phyloP scores from a whole-genome alignment of 2,113 vertebrate species.

The Oplegnathus fasciatus region DNA sequence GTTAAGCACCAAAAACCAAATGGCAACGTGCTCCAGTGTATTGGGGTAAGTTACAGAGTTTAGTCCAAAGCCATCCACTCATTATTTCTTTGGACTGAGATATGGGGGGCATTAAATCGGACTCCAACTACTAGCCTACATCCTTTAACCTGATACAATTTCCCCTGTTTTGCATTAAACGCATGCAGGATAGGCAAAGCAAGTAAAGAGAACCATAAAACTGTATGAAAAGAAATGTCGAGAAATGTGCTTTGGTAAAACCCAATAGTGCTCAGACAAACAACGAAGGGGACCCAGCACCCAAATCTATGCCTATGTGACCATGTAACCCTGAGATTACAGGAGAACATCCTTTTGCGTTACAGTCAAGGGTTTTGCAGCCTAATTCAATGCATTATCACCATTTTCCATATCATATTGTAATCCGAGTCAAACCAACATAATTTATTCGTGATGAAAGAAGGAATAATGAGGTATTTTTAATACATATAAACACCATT shows the following conservation, averaged over 20 bases:
- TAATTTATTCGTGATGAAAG: constrained; percentile 18
- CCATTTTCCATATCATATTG: neutral
- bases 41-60: neutral
- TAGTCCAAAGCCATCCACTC: neutral
- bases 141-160: neutral
- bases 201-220: neutral
- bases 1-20: neutral
- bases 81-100: neutral
- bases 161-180: neutral
- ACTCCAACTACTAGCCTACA: neutral
- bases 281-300: neutral
- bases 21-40: neutral
- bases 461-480: constrained; percentile 14
- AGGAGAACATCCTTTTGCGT: neutral
- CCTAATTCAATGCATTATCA: neutral
- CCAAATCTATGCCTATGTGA: neutral
- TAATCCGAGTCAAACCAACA: neutral
- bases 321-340: neutral
- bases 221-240: neutral
- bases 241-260: neutral
- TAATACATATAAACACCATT: constrained; percentile 30
- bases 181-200: neutral
- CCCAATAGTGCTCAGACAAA: neutral
- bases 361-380: neutral
- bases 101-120: neutral